Percentiles rank a stretch among this genome's conserved stretches.
Conservation (phyloP, 2,113 vertebrate species). For the Hemichromis elongatus region DNA sequence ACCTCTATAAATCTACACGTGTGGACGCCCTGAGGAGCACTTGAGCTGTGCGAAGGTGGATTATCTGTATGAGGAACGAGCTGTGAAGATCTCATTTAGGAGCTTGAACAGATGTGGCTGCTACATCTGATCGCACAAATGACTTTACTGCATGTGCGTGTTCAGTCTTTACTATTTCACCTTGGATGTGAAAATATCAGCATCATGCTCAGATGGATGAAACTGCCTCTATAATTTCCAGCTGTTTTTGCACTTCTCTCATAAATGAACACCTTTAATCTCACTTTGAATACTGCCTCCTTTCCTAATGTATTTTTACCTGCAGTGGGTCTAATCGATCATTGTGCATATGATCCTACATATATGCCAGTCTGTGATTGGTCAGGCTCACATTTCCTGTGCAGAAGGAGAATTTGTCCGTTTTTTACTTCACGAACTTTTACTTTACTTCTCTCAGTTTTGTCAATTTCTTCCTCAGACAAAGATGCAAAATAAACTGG, state of each 20-base stretch:
- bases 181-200: not conserved
- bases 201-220: not conserved
- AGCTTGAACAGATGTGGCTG: not conserved
- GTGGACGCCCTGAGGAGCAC: not conserved
- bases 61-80: not conserved
- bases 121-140: not conserved
- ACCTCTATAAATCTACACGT: not conserved
- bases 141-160: not conserved
- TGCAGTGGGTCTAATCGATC: not conserved
- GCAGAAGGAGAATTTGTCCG: accelerated
- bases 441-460: too few species aligned
- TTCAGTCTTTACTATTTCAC: accelerated
- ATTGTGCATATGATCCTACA: accelerated
- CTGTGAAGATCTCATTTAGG: slow-evolving; percentile 5
- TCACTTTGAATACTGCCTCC: not conserved
- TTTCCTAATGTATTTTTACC: not conserved
- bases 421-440: not conserved
- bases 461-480: not conserved
- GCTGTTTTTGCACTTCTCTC: not conserved
- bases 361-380: not conserved
- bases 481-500: not conserved
- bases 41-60: not conserved
- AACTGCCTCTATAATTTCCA: not conserved
- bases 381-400: not conserved
- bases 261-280: not conserved